These are phyloP conservation scores for Apus apus DNA, from an alignment of 2,113 vertebrate genomes.

Conservation along the genomic window DNA sequence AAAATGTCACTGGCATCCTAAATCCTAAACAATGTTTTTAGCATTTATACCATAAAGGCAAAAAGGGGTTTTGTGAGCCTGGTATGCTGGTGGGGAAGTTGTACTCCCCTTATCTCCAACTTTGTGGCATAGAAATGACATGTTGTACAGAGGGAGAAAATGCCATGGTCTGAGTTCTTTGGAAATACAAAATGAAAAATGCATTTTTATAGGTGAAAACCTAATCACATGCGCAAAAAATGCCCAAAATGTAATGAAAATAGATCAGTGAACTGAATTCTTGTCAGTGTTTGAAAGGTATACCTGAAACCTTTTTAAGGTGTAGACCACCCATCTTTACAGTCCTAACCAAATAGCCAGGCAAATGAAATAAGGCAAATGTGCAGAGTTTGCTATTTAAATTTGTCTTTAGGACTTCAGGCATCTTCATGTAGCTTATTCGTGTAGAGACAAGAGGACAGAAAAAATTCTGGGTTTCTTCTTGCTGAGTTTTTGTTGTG, in stretches of 20 bases:
- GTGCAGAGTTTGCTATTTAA: background rate
- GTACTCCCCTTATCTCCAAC: fast-evolving
- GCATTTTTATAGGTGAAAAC: background rate
- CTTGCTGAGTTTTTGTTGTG: background rate
- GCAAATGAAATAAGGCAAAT: background rate
- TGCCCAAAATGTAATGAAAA: background rate
- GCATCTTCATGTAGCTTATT: background rate
- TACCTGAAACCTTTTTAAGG: background rate
- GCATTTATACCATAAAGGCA: background rate
- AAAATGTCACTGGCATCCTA: background rate
- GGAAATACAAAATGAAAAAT: background rate
- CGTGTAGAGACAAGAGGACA: background rate
- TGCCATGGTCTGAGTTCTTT: background rate
- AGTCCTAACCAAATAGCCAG: background rate
- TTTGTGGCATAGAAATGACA: background rate
- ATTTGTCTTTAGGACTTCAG: background rate
- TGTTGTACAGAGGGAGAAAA: background rate
- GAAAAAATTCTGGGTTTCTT: background rate
- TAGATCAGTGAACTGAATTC: background rate
- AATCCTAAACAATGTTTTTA: background rate
- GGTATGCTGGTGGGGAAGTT: background rate
- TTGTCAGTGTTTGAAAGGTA: background rate
- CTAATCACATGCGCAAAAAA: background rate
- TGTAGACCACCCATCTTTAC: background rate
- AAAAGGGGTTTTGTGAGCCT: background rate